Percentiles rank a stretch among this genome's conserved stretches.
phyloP scores from a whole-genome alignment of 1,140 invertebrate genomes.

The Leptinotarsa texana region DNA sequence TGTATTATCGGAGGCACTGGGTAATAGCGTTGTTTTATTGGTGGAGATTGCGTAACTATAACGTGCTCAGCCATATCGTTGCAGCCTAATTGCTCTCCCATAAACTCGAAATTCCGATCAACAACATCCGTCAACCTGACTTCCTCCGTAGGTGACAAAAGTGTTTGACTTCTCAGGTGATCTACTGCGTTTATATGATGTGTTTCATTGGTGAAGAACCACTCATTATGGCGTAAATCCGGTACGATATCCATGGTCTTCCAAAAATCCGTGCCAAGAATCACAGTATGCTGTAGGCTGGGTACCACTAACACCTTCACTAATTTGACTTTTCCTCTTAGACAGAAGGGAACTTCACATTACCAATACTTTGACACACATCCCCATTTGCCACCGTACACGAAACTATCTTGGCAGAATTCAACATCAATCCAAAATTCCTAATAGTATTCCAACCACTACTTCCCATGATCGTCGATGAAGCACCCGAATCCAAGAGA shows the following conservation, averaged over 20 bases:
- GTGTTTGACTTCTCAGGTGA: neutral
- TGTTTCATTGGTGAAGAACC: neutral
- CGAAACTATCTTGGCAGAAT: neutral
- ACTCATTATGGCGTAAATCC: neutral
- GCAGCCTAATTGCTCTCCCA: neutral
- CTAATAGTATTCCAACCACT: neutral
- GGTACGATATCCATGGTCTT: slow-evolving; percentile 20
- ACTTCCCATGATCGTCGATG: neutral
- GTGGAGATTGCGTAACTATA: neutral
- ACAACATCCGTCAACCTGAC: neutral
- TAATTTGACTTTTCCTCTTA: neutral
- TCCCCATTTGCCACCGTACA: slow-evolving; percentile 30
- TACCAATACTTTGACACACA: slow-evolving; percentile 21
- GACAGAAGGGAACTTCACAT: neutral
- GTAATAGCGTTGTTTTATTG: slow-evolving; percentile 26
- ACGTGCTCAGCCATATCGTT: no score
- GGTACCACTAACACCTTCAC: neutral
- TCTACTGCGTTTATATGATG: neutral
- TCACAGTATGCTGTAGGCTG: neutral
- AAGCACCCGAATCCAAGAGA: neutral
- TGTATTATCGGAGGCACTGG: slow-evolving; percentile 35
- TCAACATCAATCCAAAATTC: neutral
- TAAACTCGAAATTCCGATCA: neutral
- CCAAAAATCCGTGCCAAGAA: slow-evolving; percentile 24
- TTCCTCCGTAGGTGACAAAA: neutral